Evolutionary conservation across 2,888 invertebrate genomes (phyloP).

Genomic region (Euplagia quadripunctaria): DNA sequence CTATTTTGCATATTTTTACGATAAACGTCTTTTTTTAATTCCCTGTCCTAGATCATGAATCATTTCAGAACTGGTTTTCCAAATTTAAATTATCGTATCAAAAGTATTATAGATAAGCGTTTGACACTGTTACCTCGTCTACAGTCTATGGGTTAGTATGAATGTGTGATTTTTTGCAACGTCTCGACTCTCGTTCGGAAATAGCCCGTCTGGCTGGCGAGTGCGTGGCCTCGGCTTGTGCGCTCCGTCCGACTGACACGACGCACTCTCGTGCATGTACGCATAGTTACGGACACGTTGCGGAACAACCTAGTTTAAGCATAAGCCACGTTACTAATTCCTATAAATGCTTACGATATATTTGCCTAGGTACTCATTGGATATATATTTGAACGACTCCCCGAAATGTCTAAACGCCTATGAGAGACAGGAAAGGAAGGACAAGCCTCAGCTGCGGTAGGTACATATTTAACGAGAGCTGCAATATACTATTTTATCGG

Average conservation of each 20-base stretch:
- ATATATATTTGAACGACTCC: neutral
- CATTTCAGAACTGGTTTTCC: neutral
- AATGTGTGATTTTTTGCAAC: conserved; percentile 51
- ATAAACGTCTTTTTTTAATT: no score
- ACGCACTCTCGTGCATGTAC: conserved; percentile 18
- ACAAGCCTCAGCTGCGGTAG: neutral
- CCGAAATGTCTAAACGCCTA: neutral
- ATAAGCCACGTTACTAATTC: conserved; percentile 6
- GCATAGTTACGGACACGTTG: conserved; percentile 15
- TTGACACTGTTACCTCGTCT: conserved; percentile 17
- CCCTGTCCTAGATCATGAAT: neutral
- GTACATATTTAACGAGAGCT: neutral
- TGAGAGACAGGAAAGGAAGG: neutral
- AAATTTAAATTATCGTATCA: neutral
- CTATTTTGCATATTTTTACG: neutral
- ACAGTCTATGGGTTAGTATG: conserved; percentile 32
- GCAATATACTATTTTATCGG: neutral
- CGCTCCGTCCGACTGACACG: conserved; percentile 27
- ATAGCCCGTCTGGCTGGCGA: conserved; percentile 59
- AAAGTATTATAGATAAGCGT: conserved; percentile 3
- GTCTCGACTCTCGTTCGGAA: conserved; percentile 54
- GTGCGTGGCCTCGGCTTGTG: conserved; percentile 35
- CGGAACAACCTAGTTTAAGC: conserved; percentile 17
- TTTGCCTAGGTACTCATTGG: neutral
- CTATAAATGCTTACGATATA: conserved; percentile 1